phyloP scores from a whole-genome alignment of 2,113 vertebrate species.

The Aegotheles bennettii region DNA sequence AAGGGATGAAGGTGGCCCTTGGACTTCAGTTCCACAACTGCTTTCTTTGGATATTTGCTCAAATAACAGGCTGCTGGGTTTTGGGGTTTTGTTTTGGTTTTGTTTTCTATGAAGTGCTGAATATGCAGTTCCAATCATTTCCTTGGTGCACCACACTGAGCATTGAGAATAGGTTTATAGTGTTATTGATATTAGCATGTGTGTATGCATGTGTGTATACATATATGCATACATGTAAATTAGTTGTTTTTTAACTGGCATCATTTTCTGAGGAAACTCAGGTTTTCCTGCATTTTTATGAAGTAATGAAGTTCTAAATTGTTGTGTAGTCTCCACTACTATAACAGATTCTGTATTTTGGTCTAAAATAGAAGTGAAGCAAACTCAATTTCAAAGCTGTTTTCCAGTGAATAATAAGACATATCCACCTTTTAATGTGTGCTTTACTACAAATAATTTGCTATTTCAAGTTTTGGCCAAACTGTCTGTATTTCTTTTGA shows the following conservation, averaged over 20 bases:
- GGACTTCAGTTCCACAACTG: background rate
- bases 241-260: background rate
- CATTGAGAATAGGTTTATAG: background rate
- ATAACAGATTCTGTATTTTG: background rate
- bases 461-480: background rate
- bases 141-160: background rate
- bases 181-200: background rate
- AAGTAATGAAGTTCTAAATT: background rate
- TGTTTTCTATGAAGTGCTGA: background rate
- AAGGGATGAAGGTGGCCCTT: background rate
- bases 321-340: background rate
- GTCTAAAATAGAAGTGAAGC: background rate
- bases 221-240: background rate
- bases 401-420: background rate
- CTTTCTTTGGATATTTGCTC: background rate
- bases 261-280: background rate
- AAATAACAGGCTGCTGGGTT: background rate
- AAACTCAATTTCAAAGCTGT: background rate
- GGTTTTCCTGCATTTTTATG: background rate
- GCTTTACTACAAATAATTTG: background rate
- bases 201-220: background rate
- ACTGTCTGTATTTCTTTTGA: background rate
- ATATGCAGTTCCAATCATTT: background rate
- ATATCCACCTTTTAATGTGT: background rate
- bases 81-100: background rate